Conservation (phyloP, 2,113 vertebrate genomes). For the Nycticryphes semicollaris region DNA sequence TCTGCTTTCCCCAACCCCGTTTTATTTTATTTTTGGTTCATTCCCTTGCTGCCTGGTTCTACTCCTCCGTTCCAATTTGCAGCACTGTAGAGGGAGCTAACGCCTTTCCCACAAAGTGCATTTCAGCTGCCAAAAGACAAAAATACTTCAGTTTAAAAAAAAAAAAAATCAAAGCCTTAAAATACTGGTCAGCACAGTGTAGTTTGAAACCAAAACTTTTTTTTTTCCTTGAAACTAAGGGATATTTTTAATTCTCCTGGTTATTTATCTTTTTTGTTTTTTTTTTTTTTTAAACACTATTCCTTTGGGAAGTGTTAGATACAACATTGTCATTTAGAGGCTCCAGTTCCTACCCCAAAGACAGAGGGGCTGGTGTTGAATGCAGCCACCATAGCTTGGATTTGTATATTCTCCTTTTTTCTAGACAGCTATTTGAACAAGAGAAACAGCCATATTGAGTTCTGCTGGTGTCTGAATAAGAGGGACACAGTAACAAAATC, state of each 20-base stretch:
- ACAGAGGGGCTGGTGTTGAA: not conserved
- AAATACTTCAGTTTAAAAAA: not conserved
- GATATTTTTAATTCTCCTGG: not conserved
- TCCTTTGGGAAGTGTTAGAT: not conserved
- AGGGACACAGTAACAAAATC: constrained; percentile 6
- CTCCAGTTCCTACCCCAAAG: not conserved
- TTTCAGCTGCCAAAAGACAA: constrained; percentile 44
- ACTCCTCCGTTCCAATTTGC: not conserved
- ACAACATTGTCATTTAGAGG: not conserved
- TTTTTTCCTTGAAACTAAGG: not conserved
- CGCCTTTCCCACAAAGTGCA: not conserved
- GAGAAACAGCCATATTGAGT: not conserved
- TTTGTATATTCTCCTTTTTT: not conserved
- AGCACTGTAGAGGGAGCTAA: constrained; percentile 29
- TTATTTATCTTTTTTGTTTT: not conserved
- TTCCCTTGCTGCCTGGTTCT: not conserved
- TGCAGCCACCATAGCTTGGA: not conserved
- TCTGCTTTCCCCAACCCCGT: not conserved
- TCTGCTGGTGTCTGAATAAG: not conserved
- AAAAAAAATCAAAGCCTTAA: constrained; percentile 36
- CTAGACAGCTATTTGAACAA: constrained; percentile 25
- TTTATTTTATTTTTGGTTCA: not conserved
- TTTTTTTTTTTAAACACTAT: not conserved
- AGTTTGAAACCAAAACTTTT: not conserved
- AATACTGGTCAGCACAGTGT: not conserved